Evolutionary conservation across 2,888 invertebrate genomes (phyloP).

Genomic region (Microctonus brassicae): DNA sequence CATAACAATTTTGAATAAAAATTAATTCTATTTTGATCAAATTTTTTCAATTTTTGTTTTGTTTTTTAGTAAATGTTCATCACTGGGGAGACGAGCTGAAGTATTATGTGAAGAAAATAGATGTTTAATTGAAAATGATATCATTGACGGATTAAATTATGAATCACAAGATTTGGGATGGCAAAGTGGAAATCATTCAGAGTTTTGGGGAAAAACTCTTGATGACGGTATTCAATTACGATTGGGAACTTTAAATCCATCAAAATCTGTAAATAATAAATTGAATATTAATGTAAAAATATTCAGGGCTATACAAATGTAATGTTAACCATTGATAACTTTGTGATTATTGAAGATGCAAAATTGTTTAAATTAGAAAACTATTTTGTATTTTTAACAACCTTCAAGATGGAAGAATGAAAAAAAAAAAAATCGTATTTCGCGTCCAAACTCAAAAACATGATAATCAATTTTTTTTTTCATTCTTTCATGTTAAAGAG

Average conservation of each 20-base stretch:
- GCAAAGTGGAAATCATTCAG: conserved; percentile 84
- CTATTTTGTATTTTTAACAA: too few species aligned
- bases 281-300: too few species aligned
- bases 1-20: too few species aligned
- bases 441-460: too few species aligned
- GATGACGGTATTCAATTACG: conserved; percentile 83
- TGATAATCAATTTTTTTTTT: too few species aligned
- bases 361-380: too few species aligned
- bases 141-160: conserved; percentile 79
- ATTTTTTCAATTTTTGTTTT: not conserved
- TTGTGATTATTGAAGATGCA: too few species aligned
- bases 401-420: too few species aligned
- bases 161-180: conserved; percentile 74
- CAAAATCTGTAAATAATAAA: conserved; percentile 68
- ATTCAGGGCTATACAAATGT: too few species aligned
- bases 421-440: too few species aligned
- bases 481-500: too few species aligned
- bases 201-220: conserved; percentile 87
- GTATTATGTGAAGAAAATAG: conserved; percentile 79
- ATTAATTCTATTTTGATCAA: not conserved
- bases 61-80: conserved; percentile 73
- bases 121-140: conserved; percentile 82
- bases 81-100: conserved; percentile 63
- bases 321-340: too few species aligned
- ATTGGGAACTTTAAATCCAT: conserved; percentile 78